Evolutionary conservation across 2,113 vertebrate genomes (phyloP).

Genomic region (Rhinogobius similis): DNA sequence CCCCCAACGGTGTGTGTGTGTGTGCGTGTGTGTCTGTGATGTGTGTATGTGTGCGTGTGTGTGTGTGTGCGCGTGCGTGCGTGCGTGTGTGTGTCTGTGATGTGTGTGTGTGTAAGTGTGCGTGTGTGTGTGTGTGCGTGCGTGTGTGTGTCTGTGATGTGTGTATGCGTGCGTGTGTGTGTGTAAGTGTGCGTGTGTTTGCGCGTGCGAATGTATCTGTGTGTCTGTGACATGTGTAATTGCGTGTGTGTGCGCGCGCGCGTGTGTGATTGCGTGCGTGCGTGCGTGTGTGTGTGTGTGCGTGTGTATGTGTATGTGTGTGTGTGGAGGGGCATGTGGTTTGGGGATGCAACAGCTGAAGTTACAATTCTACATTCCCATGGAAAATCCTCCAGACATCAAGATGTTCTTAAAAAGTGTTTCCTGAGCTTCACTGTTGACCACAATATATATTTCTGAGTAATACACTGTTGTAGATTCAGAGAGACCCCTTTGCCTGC

Average conservation of each 20-base stretch:
- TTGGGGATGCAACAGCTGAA: constrained; percentile 30
- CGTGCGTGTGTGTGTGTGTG: too few relatives aligned
- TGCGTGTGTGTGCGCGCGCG: too few relatives aligned
- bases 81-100: too few relatives aligned
- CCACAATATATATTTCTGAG: not conserved
- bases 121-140: not conserved
- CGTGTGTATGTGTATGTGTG: not conserved
- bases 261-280: constrained; percentile 17
- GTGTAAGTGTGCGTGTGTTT: constrained; percentile 1
- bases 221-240: too few relatives aligned
- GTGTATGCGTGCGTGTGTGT: constrained; percentile 9
- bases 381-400: constrained; percentile 48
- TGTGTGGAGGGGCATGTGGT: constrained; percentile 46
- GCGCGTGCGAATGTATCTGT: not conserved
- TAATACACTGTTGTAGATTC: not conserved
- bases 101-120: too few relatives aligned
- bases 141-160: constrained; percentile 16
- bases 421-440: not conserved
- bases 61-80: too few relatives aligned
- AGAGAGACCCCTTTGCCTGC: not conserved
- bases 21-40: too few relatives aligned
- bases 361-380: constrained; percentile 54
- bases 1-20: constrained; percentile 41
- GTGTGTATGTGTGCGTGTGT: too few relatives aligned
- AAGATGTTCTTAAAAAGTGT: constrained; percentile 3